Evolutionary conservation across 2,888 invertebrate genomes (phyloP).

Genomic region (Agrochola circellaris): DNA sequence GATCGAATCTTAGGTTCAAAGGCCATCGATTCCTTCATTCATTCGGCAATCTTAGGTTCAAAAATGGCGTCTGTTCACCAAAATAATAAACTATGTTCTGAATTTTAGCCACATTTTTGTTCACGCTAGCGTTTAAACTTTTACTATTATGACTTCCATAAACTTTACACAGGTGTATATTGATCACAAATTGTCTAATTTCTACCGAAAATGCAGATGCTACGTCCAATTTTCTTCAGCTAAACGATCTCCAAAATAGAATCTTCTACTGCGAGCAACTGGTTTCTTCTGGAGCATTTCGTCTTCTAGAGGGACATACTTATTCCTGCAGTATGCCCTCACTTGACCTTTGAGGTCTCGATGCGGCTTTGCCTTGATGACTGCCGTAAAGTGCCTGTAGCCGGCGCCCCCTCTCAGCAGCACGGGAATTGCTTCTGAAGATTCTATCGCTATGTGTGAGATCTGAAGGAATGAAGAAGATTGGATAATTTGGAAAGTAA

Average conservation of each 20-base stretch:
- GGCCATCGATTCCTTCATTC: too few species aligned
- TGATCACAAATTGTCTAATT: slow-evolving; percentile 20
- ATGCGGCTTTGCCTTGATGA: slow-evolving; percentile 73
- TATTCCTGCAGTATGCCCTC: slow-evolving; percentile 73
- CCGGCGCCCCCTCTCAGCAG: slow-evolving; percentile 82
- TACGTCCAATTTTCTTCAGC: slow-evolving; percentile 26
- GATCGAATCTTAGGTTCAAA: neutral
- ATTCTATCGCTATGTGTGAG: slow-evolving; percentile 78
- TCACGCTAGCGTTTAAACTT: slow-evolving; percentile 5
- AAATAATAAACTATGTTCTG: neutral
- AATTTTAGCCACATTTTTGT: slow-evolving; percentile 18
- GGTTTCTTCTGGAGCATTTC: neutral
- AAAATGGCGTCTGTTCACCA: neutral
- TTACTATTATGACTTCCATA: neutral
- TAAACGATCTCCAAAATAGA: slow-evolving; percentile 31
- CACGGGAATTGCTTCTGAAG: slow-evolving; percentile 77
- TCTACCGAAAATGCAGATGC: neutral
- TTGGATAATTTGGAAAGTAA: neutral
- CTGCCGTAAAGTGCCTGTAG: slow-evolving; percentile 75
- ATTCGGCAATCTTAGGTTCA: too few species aligned
- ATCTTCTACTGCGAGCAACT: slow-evolving; percentile 27
- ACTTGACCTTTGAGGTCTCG: slow-evolving; percentile 74
- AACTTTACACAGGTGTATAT: neutral
- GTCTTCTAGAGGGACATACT: neutral
- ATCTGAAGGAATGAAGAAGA: slow-evolving; percentile 69